A percentile compares a stretch with the other conserved stretches of the same genome.
Conservation (phyloP, 2,797 vertebrate species). For the Acanthopagrus latus region DNA sequence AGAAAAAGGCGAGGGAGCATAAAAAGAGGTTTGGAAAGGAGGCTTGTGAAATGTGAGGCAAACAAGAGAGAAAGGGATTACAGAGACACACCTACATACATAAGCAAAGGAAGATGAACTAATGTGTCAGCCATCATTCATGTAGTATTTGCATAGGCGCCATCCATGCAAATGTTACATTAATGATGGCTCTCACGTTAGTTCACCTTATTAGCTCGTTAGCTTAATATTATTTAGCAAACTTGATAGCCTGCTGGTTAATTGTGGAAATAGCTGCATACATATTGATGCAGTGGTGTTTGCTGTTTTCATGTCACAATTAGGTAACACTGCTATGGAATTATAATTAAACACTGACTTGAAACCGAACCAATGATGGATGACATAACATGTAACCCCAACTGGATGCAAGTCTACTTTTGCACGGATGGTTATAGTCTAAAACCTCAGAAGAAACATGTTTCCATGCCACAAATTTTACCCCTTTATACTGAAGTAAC, state of each 20-base stretch:
- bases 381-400: neutral
- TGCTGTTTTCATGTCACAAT: neutral
- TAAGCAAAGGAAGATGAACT: neutral
- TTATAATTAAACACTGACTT: neutral
- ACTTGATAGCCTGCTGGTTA: neutral
- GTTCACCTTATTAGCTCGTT: neutral
- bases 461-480: slow-evolving; percentile 6
- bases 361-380: neutral
- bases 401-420: neutral
- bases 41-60: neutral
- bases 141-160: neutral
- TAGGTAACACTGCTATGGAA: too few species aligned
- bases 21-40: neutral
- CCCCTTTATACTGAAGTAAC: slow-evolving; percentile 25
- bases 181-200: too few species aligned
- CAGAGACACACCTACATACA: neutral
- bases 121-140: neutral
- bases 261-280: too few species aligned
- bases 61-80: neutral
- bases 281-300: neutral
- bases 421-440: slow-evolving; percentile 18
- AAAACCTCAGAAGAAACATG: slow-evolving; percentile 19
- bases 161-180: too few species aligned
- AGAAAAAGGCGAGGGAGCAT: slow-evolving; percentile 11
- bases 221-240: neutral